Conservation (phyloP, 2,888 invertebrate genomes). For the Ectobius pallidus region DNA sequence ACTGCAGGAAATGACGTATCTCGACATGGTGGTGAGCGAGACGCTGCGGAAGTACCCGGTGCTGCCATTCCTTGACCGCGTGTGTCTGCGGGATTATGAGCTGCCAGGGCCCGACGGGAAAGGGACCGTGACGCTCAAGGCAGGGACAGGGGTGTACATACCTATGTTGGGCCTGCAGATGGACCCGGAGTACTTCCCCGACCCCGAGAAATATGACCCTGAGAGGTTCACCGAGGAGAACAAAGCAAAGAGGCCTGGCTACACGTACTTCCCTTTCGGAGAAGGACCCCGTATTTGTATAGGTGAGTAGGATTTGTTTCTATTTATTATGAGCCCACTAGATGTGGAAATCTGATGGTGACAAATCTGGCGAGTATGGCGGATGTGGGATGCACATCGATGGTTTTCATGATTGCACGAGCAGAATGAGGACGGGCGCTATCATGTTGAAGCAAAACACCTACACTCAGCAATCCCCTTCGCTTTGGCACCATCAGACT, state of each 20-base stretch:
- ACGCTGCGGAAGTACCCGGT: constrained; percentile 3
- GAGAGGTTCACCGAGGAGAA: constrained; percentile 32
- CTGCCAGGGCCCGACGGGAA: constrained; percentile 42
- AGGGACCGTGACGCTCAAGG: neutral
- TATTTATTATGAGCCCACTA: too few relatives aligned
- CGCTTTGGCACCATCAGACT: too few relatives aligned
- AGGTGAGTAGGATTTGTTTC: too few relatives aligned
- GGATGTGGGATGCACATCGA: too few relatives aligned
- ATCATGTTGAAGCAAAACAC: too few relatives aligned
- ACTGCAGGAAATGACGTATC: constrained; percentile 57
- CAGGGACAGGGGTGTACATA: neutral
- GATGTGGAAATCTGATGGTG: too few relatives aligned
- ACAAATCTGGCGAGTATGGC: too few relatives aligned
- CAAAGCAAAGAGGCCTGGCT: constrained; percentile 11
- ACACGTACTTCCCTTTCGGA: constrained; percentile 28
- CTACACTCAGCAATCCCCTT: too few relatives aligned
- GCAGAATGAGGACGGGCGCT: too few relatives aligned
- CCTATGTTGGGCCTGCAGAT: constrained; percentile 4
- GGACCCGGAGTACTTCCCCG: constrained; percentile 19
- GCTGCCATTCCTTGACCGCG: constrained; percentile 47
- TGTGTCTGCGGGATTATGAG: constrained; percentile 46
- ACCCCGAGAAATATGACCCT: constrained; percentile 29
- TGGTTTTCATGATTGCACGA: too few relatives aligned
- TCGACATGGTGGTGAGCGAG: too few relatives aligned
- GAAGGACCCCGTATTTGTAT: constrained; percentile 34